phyloP scores from a whole-genome alignment of 1,140 invertebrate genomes.

The Drosophila tsacasi region DNA sequence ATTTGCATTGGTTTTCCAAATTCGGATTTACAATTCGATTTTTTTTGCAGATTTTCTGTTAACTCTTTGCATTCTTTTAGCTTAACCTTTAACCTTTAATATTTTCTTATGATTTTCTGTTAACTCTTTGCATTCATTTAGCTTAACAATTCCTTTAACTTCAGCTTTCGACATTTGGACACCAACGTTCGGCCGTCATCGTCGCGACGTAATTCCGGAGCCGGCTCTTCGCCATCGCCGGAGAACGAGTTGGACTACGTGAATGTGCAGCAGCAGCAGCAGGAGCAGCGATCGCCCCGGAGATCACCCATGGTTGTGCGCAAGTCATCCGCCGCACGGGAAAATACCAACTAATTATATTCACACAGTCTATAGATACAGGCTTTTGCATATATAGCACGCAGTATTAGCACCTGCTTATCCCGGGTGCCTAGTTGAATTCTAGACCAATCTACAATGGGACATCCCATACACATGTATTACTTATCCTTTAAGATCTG shows the following conservation, averaged over 20 bases:
- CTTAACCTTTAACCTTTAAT: not conserved
- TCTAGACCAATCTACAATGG: conserved; percentile 69
- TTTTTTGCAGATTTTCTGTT: no score
- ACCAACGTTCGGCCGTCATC: conserved; percentile 89
- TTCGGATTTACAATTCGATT: no score
- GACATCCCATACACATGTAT: conserved; percentile 9
- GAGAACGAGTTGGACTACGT: conserved; percentile 85
- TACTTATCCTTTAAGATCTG: conserved; percentile 7
- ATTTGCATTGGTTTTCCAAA: not conserved
- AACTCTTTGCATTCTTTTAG: not conserved
- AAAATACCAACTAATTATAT: conserved; percentile 62
- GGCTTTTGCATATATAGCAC: conserved; percentile 20
- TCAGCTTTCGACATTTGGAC: conserved; percentile 92
- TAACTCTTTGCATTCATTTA: not conserved
- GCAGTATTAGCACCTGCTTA: conserved; percentile 45
- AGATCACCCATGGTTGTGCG: conserved; percentile 83
- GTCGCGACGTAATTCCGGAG: conserved; percentile 84
- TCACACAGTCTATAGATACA: not conserved
- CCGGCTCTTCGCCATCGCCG: conserved; percentile 88
- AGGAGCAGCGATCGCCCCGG: conserved; percentile 80
- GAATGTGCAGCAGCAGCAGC: conserved; percentile 54
- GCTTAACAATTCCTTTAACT: not conserved
- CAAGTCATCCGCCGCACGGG: conserved; percentile 62
- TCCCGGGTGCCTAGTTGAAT: conserved; percentile 59
- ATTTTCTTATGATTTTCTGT: no score